phyloP scores from a whole-genome alignment of 2,797 vertebrate genomes.

The Natrix natrix region DNA sequence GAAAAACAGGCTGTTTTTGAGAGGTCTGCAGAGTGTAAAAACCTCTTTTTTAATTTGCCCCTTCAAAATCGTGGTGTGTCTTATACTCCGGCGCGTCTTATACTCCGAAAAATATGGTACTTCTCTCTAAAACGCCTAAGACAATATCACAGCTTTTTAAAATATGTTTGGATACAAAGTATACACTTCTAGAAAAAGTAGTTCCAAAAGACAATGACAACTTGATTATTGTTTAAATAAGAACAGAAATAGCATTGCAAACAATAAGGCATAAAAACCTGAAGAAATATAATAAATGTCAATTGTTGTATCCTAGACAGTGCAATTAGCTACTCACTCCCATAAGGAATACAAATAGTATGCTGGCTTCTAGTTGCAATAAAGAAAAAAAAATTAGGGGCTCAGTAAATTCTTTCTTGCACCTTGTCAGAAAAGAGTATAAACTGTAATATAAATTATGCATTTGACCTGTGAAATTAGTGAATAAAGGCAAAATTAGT shows the following conservation, averaged over 20 bases:
- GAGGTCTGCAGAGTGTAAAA: too few relatives aligned
- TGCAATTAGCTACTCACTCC: neutral
- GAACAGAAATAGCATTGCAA: neutral
- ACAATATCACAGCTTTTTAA: neutral
- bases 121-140: neutral
- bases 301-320: neutral
- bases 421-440: neutral
- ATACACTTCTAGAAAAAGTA: neutral
- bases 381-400: neutral
- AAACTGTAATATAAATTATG: neutral
- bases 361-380: neutral
- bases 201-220: neutral
- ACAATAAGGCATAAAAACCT: neutral
- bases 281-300: neutral
- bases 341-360: neutral
- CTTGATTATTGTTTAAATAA: neutral
- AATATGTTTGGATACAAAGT: neutral
- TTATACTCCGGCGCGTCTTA: too few relatives aligned
- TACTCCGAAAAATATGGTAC: too few relatives aligned
- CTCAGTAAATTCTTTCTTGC: neutral
- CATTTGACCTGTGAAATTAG: neutral
- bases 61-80: too few relatives aligned
- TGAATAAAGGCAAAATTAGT: neutral
- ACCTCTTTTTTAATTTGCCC: too few relatives aligned
- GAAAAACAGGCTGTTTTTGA: too few relatives aligned